Evolutionary conservation across 2,113 vertebrate genomes (phyloP), one percentile per base, ranked within the genome.

Genomic region (Elgaria multicarinata): DNA sequence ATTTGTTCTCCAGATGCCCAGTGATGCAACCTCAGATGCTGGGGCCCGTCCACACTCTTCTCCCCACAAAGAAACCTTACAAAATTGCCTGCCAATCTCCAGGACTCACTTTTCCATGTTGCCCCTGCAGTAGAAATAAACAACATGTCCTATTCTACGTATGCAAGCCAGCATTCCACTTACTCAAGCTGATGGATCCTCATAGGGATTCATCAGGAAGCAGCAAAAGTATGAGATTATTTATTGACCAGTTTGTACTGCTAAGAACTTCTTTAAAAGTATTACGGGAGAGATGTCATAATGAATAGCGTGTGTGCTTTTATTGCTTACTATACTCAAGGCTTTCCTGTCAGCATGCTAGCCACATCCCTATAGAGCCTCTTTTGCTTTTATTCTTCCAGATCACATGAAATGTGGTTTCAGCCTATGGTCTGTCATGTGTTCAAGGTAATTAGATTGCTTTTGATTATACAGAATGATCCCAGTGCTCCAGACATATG

Each of bases 331-430:
- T 91, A 64, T 69, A 79, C 20, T 28, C 85, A 91, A 74, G 50
- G 33, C 24, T 91, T 82, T 90, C 86, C 88, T 77, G 82, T 93
- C 77, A 86, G 62, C 82, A 89, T 87, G 0, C 36, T 36, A 90
- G 36, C 83, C 78, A 85, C 86, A 80, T 53, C 86, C 82, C 86
- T 91, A 0, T 26, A 86, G 71, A 83, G 66, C 64, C 93, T 91
- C 0, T n/a, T 58, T 79, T 93, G 83, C 46, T 77, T 91, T 62
- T 91, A 86, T 89, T 85, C 88, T 89, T 92, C 62, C 83, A 94
- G 88, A 92, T 94, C 91, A 93, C 83, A 91, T 83, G 42, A 91
- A 92, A 86, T 44, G 58, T 50, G 22, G 78, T 84, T 69, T 66
- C 31, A 92, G 88, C 89, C 88, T 92, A 87, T 88, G 85, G 64